These are phyloP conservation scores for Portevinia maculata DNA, from an alignment of 2,888 invertebrate genomes.

Conservation along the genomic window DNA sequence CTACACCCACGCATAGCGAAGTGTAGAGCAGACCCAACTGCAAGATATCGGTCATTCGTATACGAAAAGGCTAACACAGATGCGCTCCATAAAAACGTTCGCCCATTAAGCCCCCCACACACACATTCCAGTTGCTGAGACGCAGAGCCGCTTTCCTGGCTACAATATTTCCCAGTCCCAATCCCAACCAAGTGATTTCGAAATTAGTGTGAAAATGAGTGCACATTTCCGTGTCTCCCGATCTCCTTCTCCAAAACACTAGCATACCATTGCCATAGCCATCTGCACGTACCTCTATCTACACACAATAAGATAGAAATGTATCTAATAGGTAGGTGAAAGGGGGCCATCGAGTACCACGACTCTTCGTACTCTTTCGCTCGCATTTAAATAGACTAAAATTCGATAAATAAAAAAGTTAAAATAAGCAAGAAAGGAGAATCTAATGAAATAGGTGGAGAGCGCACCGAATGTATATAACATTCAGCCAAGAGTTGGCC, in stretches of 20 bases:
- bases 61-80: constrained; percentile 7
- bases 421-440: constrained; percentile 36
- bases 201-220: constrained; percentile 73
- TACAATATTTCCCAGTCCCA: neutral
- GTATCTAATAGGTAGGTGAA: constrained; percentile 74
- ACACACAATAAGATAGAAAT: constrained; percentile 66
- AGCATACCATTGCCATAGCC: neutral
- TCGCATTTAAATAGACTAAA: constrained; percentile 68
- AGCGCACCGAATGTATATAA: constrained; percentile 64
- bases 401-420: constrained; percentile 36
- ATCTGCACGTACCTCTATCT: constrained; percentile 51
- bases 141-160: constrained; percentile 3
- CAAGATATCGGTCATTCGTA: constrained; percentile 60
- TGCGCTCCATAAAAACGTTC: constrained; percentile 1
- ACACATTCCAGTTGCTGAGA: constrained; percentile 47
- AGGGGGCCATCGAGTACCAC: constrained; percentile 63
- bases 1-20: constrained; percentile 38
- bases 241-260: too few species aligned
- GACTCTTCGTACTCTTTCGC: constrained; percentile 72
- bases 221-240: constrained; percentile 70
- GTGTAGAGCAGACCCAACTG: too few species aligned
- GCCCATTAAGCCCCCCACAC: constrained; percentile 33
- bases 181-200: constrained; percentile 58
- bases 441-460: constrained; percentile 63
- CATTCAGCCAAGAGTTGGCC: constrained; percentile 75